Percentiles rank a stretch among this genome's conserved stretches.
Evolutionary conservation across 2,888 invertebrate species (phyloP).

Genomic region (Conus canariensis): DNA sequence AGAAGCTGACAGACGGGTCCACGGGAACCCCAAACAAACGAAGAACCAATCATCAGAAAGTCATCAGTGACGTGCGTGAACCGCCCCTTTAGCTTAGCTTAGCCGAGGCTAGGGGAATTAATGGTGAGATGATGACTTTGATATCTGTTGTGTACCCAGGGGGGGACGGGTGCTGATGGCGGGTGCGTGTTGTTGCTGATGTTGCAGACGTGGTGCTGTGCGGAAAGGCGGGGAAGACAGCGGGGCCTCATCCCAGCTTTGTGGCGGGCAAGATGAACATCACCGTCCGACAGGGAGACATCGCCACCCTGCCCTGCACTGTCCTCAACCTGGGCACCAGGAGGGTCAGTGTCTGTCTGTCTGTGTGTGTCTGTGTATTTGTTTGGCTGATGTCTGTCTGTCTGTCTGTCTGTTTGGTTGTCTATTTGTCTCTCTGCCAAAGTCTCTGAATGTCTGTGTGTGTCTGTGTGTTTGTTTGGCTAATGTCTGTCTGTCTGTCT

Average conservation of each 20-base stretch:
- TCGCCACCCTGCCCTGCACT: constrained; percentile 54
- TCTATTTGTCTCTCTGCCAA: neutral
- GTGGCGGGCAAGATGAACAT: constrained; percentile 45
- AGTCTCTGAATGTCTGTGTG: neutral
- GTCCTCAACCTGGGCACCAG: constrained; percentile 55
- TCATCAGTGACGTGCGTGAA: neutral
- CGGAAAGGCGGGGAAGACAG: neutral
- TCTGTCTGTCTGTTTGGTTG: neutral
- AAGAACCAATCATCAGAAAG: neutral
- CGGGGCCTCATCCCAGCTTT: constrained; percentile 47
- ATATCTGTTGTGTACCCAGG: neutral
- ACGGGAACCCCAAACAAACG: no score
- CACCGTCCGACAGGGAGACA: constrained; percentile 51
- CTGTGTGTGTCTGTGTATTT: neutral
- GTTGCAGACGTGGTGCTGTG: constrained; percentile 9
- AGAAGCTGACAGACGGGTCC: no score
- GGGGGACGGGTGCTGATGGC: neutral
- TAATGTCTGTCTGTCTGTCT: neutral
- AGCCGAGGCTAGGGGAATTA: neutral
- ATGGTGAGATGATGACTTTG: neutral
- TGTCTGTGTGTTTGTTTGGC: neutral
- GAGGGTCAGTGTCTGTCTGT: constrained; percentile 46
- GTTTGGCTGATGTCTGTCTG: neutral
- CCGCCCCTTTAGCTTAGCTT: neutral
- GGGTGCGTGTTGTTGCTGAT: no score